phyloP scores from a whole-genome alignment of 2,113 vertebrate species.

The Corvus cornix region DNA sequence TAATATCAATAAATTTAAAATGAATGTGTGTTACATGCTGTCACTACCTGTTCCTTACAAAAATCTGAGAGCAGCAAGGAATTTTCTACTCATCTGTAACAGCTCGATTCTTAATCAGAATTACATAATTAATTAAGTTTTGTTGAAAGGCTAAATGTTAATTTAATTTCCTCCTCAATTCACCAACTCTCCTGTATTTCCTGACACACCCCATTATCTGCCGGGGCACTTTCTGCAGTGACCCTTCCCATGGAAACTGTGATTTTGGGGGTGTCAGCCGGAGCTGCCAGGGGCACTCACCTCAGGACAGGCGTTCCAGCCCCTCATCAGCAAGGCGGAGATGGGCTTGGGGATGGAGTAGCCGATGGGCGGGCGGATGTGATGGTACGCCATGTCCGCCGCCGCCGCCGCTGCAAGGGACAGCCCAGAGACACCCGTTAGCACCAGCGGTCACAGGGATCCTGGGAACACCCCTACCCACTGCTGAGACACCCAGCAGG shows the following conservation, averaged over 20 bases:
- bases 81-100: not conserved
- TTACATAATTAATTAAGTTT: not conserved
- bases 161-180: not conserved
- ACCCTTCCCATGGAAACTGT: fast-evolving
- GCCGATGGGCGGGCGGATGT: constrained; percentile 89
- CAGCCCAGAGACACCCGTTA: fast-evolving
- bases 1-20: constrained; percentile 67
- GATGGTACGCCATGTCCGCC: constrained; percentile 95
- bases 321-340: constrained; percentile 87
- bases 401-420: constrained; percentile 82
- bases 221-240: not conserved
- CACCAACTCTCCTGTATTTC: not conserved
- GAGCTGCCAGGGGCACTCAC: constrained; percentile 65
- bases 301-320: constrained; percentile 92
- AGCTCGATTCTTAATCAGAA: not conserved
- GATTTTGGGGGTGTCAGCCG: not conserved
- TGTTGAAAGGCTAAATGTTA: not conserved
- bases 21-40: constrained; percentile 47
- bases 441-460: fast-evolving
- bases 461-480: not conserved
- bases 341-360: constrained; percentile 94
- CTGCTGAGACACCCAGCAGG: not conserved
- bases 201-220: not conserved
- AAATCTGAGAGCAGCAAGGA: not conserved
- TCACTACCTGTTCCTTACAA: not conserved